Evolutionary conservation across 2,888 invertebrate genomes (phyloP), one percentile per base, ranked within the genome.

Genomic region (Galeopsomyia nigrocyanea): DNA sequence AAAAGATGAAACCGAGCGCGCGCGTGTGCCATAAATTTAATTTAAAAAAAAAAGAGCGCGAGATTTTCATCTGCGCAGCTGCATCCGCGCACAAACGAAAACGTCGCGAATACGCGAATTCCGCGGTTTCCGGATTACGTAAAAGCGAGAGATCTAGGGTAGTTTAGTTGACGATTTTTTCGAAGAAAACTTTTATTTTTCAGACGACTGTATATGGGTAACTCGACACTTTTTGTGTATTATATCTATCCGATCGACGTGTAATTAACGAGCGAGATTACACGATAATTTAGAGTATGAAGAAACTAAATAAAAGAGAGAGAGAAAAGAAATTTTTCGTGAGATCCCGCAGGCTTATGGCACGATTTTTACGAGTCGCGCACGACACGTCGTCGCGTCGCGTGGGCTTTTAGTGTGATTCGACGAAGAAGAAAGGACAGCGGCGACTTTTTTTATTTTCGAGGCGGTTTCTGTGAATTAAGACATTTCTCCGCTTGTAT

Each of bases 251-350:
- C 21, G 10, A 47, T 7, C 47, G 17, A 58, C 68, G 47, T 50
- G 62, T 70, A 74, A 74, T 74, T 74, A 74, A 74, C 70, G 69
- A 63, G 66, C 7, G 49, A 63, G 66, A 56, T 65, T 50, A 53
- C 17, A 65, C 70, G 66, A 74, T 74, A 74, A 70, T 70, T 74
- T 66, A 55, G 16, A 46, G 50, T 62, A 67, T 57, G 62, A 67
- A 62, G 67, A 51, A 50, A 60, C 67, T 67, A 39, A 53, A n/a
- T 14, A 51, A 51, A 47, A 64, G 22, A 46, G 19, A 50, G 51
- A 68, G 53, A 61, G 14, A 26, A 21, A 63, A 26, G 22, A 21
- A 51, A 70, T 58, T 71, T 65, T 60, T 26, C n/a, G 47, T 17
- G 47, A 47, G 46, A 55, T 50, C 14, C 49, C 9, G 10, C 17